phyloP scores from a whole-genome alignment of 2,797 vertebrate species.

The Artibeus lituratus region DNA sequence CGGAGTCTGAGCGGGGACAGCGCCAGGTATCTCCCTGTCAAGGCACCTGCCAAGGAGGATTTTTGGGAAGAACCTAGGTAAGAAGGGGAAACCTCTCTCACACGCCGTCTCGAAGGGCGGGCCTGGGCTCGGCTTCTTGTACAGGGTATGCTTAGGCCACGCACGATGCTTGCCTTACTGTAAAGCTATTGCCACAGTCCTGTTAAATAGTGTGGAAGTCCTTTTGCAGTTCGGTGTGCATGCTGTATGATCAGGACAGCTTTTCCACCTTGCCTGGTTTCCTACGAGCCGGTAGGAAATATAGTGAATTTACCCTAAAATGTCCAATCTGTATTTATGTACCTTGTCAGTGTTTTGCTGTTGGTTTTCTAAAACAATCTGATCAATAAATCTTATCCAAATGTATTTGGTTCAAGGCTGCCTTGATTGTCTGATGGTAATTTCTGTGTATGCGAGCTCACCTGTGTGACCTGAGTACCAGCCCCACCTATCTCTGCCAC shows the following conservation, averaged over 20 bases:
- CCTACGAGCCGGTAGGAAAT: background rate
- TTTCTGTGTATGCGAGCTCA: background rate
- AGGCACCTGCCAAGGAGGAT: background rate
- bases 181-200: constrained; percentile 12
- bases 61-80: background rate
- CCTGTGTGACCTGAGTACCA: background rate
- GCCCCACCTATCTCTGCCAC: background rate
- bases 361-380: constrained; percentile 65
- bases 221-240: constrained; percentile 23
- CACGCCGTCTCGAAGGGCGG: background rate
- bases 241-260: constrained; percentile 5
- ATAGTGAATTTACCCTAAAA: constrained; percentile 42
- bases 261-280: background rate
- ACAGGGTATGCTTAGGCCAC: background rate
- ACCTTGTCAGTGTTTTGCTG: constrained; percentile 60
- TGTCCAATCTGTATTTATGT: constrained; percentile 37
- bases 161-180: constrained; percentile 53
- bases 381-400: constrained; percentile 65
- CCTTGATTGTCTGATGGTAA: constrained; percentile 27
- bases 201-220: background rate
- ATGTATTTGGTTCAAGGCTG: constrained; percentile 5
- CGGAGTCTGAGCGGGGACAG: background rate
- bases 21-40: background rate
- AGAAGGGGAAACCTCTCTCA: background rate
- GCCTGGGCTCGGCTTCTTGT: background rate